These are phyloP conservation scores for Pammene fasciana DNA, from an alignment of 2,888 invertebrate genomes.

Conservation along the genomic window DNA sequence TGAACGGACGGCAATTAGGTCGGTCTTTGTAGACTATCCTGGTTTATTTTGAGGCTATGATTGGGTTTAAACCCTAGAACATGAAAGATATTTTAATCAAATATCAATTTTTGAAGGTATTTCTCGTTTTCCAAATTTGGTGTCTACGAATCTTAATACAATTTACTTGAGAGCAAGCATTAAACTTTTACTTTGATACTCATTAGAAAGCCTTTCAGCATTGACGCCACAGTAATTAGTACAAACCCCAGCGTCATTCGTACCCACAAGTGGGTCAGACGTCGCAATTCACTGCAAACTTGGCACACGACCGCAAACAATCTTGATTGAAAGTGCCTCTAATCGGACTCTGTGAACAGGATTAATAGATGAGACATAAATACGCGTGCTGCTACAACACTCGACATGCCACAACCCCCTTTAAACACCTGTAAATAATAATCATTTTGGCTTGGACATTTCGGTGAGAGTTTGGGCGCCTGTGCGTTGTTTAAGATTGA, in stretches of 20 bases:
- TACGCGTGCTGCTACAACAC: constrained; percentile 22
- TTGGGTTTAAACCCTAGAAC: constrained; percentile 18
- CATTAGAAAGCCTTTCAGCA: constrained; percentile 32
- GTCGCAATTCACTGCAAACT: constrained; percentile 60
- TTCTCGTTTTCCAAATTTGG: no score
- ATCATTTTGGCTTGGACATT: constrained; percentile 11
- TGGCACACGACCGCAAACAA: constrained; percentile 69
- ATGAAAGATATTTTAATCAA: no score
- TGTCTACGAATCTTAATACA: background rate
- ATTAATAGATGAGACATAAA: constrained; percentile 42
- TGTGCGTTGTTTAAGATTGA: constrained; percentile 36
- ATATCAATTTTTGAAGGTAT: no score
- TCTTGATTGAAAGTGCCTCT: constrained; percentile 73
- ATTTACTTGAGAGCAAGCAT: background rate
- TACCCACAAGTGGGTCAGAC: constrained; percentile 41
- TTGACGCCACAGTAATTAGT: constrained; percentile 41
- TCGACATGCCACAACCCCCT: constrained; percentile 16
- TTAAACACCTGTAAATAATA: constrained; percentile 21
- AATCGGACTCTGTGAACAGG: constrained; percentile 60
- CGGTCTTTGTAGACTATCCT: constrained; percentile 49
- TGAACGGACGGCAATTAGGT: constrained; percentile 77
- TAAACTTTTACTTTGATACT: constrained; percentile 6
- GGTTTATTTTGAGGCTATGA: constrained; percentile 30
- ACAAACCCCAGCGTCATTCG: constrained; percentile 31
- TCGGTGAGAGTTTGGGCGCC: constrained; percentile 27